Evolutionary conservation across 2,113 vertebrate genomes (phyloP), one percentile per base, ranked within the genome.

Genomic region (Emydura subglobosa): DNA sequence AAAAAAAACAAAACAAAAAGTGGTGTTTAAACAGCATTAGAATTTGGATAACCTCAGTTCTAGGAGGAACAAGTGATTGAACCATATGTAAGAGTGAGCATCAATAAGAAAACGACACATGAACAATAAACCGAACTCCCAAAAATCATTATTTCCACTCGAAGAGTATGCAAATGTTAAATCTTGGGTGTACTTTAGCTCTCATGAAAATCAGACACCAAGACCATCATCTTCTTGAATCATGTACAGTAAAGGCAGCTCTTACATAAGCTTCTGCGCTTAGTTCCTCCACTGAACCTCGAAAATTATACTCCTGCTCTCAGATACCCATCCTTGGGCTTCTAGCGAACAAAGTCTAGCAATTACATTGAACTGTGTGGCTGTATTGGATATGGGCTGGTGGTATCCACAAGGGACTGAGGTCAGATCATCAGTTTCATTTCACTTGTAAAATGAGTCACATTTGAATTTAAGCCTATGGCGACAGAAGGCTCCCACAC

Each of bases 281-380:
- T 6, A 14, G 50, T 79, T 83, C 65, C 82, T 44, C 0, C 0
- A 1, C 82, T 39, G 39, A 53, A 80, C 59, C 65, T 74, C 31
- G 79, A 53, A 89, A 83, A 94, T 85, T 2, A n/a, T 39, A 34
- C 10, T 54, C 61, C 74, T 57, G 81, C 83, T 89, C 81, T 34
- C 21, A 0, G 50, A 31, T 0, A 0, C 10, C 65, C 6, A 42
- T 29, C 76, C 17, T 91, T 1, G 1, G 50, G 68, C 24, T 17
- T 54, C 88, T 87, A 29, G 80, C 76, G 88, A 91, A 51, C 47
- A 51, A 65, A 90, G n/a, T n/a, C 50, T 91, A 72, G 76, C 90
- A 80, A 6, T 31, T n/a, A 65, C 76, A 93, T 72, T 49, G 55
- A 91, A 82, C 78, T 29, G 12, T 17, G 34, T 0, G 22, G 53